These are phyloP conservation scores for Pitta sordida DNA, from an alignment of 2,113 vertebrate species.

Conservation along the genomic window DNA sequence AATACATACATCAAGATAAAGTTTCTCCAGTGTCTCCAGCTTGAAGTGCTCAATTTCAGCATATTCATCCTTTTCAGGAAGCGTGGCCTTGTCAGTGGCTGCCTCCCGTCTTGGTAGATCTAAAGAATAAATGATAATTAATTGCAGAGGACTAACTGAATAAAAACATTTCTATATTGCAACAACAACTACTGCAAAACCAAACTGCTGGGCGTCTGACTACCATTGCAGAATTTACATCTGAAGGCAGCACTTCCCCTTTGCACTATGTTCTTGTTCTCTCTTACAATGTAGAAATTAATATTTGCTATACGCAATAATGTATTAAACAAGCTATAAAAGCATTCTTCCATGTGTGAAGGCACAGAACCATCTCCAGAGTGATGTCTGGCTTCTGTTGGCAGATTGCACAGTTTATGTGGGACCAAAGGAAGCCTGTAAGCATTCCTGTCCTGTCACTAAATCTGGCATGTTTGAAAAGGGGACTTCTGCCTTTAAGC, in stretches of 20 bases:
- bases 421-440: background rate
- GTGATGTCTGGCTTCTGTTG: background rate
- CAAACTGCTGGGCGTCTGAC: background rate
- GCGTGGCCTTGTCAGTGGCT: background rate
- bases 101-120: background rate
- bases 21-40: constrained; percentile 19
- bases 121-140: constrained; percentile 1
- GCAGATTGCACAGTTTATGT: background rate
- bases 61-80: constrained; percentile 48
- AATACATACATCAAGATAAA: constrained; percentile 65
- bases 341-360: background rate
- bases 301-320: background rate
- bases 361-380: background rate
- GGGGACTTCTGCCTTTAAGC: background rate
- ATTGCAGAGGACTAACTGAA: background rate
- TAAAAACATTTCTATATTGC: background rate
- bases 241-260: background rate
- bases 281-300: background rate
- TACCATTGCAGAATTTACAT: background rate
- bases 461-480: background rate
- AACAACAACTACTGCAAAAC: background rate
- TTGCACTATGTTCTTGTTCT: background rate
- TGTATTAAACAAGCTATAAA: background rate
- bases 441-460: background rate
- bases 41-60: constrained; percentile 54